A percentile compares a stretch with the other conserved stretches of the same genome.
Evolutionary conservation across 30 jellyfish, hydroid and myxozoan species (phyloP).

Genomic region (Catostylus mosaicus): DNA sequence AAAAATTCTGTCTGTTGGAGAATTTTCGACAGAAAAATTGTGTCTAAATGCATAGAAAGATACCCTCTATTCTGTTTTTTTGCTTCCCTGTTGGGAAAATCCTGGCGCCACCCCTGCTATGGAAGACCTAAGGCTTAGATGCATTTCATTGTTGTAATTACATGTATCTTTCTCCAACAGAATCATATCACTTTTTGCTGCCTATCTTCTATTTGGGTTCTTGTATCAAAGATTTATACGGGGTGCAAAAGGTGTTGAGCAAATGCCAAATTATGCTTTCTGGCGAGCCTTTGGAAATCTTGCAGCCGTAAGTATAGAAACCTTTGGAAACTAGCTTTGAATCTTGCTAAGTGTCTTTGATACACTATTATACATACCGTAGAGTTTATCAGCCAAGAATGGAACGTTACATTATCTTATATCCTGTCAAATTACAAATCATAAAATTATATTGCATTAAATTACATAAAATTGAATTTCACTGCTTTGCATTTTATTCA

Average conservation of each 20-base stretch:
- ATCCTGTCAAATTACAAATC: too few relatives aligned
- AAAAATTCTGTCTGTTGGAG: not conserved
- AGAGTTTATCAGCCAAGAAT: too few relatives aligned
- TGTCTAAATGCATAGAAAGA: not conserved
- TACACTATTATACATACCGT: too few relatives aligned
- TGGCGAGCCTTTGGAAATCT: slow-evolving; percentile 93
- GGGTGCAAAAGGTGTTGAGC: slow-evolving; percentile 96
- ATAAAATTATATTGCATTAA: too few relatives aligned
- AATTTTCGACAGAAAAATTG: not conserved
- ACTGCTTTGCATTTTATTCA: too few relatives aligned
- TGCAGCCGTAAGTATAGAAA: slow-evolving; percentile 91
- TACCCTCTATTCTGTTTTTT: too few relatives aligned
- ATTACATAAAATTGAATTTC: too few relatives aligned
- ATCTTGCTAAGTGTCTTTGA: too few relatives aligned
- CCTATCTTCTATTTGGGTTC: slow-evolving; percentile 85
- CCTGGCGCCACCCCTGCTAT: too few relatives aligned
- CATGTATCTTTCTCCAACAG: slow-evolving; percentile 37
- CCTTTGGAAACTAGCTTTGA: too few relatives aligned
- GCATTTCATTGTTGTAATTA: not conserved
- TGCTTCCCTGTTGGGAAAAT: too few relatives aligned
- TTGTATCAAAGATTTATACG: slow-evolving; percentile 80
- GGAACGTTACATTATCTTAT: too few relatives aligned
- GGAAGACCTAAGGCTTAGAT: not conserved
- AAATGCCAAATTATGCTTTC: slow-evolving; percentile 88
- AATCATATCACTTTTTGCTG: slow-evolving; percentile 55